A percentile compares a stretch with the other conserved stretches of the same genome.
phyloP scores from a whole-genome alignment of 1,140 invertebrate species.

The Andricus grossulariae region DNA sequence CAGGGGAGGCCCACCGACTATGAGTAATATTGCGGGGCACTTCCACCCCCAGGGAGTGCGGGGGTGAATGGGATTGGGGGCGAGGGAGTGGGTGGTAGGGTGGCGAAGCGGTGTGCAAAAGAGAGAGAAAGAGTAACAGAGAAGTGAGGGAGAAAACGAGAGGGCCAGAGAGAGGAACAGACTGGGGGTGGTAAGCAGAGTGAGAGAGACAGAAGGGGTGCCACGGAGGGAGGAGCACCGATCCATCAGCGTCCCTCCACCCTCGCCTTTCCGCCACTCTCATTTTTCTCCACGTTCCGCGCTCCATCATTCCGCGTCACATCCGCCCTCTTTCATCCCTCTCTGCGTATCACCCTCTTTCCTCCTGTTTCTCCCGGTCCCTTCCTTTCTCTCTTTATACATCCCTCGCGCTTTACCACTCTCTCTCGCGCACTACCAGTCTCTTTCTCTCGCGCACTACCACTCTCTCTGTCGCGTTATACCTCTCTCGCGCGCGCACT shows the following conservation, averaged over 20 bases:
- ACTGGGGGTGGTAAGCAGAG: slow-evolving; percentile 75
- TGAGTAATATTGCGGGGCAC: slow-evolving; percentile 76
- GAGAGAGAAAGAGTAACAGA: slow-evolving; percentile 51
- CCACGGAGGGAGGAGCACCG: slow-evolving; percentile 71
- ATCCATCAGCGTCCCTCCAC: slow-evolving; percentile 76
- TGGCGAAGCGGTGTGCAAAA: slow-evolving; percentile 43
- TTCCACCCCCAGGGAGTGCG: slow-evolving; percentile 67
- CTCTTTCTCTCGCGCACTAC: slow-evolving; percentile 31
- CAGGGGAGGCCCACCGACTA: slow-evolving; percentile 64
- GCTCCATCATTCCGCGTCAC: slow-evolving; percentile 76
- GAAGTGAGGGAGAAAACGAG: slow-evolving; percentile 71
- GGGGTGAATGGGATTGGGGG: slow-evolving; percentile 54
- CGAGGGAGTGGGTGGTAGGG: slow-evolving; percentile 58
- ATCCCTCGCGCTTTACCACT: slow-evolving; percentile 51
- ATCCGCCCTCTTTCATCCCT: slow-evolving; percentile 64
- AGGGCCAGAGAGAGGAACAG: slow-evolving; percentile 76
- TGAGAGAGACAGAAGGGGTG: slow-evolving; percentile 75
- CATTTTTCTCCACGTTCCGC: slow-evolving; percentile 76
- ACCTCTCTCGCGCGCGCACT: slow-evolving; percentile 1
- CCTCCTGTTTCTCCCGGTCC: slow-evolving; percentile 37
- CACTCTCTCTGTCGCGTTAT: no score
- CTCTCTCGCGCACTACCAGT: slow-evolving; percentile 41
- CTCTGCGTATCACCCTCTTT: slow-evolving; percentile 43
- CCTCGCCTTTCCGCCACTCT: slow-evolving; percentile 76
- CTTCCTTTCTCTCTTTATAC: slow-evolving; percentile 49